phyloP scores from a whole-genome alignment of 2,113 vertebrate species.

The Cynoglossus semilaevis region DNA sequence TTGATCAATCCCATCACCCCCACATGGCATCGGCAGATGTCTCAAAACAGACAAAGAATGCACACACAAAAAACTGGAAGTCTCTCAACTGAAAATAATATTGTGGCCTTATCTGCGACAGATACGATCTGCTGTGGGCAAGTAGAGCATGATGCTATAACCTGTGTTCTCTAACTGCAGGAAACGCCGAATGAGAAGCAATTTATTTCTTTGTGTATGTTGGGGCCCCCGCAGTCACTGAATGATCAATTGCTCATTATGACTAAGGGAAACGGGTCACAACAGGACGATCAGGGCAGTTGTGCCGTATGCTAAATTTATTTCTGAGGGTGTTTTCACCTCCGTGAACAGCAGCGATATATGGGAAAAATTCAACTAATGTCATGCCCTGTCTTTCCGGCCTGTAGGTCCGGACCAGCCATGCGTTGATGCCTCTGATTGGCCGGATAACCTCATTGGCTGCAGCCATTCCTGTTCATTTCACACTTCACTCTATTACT shows the following conservation, averaged over 20 bases:
- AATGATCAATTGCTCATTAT: conserved; percentile 69
- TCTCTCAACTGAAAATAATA: conserved; percentile 54
- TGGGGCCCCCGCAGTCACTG: conserved; percentile 33
- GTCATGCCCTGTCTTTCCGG: conserved; percentile 45
- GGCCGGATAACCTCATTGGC: conserved; percentile 58
- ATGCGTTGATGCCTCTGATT: conserved; percentile 59
- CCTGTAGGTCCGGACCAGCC: conserved; percentile 50
- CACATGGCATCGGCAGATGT: conserved; percentile 15
- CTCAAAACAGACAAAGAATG: conserved; percentile 29
- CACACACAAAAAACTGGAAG: conserved; percentile 7
- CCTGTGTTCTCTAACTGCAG: conserved; percentile 50
- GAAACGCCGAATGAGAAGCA: conserved; percentile 49
- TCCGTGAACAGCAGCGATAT: conserved; percentile 18
- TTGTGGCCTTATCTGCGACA: conserved; percentile 50
- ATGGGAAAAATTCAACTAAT: conserved; percentile 37
- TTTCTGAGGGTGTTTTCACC: conserved; percentile 21
- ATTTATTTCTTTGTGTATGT: conserved; percentile 52
- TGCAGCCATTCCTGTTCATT: conserved; percentile 55
- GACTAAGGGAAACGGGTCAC: conserved; percentile 49
- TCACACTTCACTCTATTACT: conserved; percentile 55
- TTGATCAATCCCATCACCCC: conserved; percentile 25
- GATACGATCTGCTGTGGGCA: conserved; percentile 56
- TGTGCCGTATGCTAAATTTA: conserved; percentile 35
- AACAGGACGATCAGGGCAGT: conserved; percentile 48
- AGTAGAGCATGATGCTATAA: conserved; percentile 58